Evolutionary conservation across 2,888 invertebrate species (phyloP).

Genomic region (Halictus ligatus): DNA sequence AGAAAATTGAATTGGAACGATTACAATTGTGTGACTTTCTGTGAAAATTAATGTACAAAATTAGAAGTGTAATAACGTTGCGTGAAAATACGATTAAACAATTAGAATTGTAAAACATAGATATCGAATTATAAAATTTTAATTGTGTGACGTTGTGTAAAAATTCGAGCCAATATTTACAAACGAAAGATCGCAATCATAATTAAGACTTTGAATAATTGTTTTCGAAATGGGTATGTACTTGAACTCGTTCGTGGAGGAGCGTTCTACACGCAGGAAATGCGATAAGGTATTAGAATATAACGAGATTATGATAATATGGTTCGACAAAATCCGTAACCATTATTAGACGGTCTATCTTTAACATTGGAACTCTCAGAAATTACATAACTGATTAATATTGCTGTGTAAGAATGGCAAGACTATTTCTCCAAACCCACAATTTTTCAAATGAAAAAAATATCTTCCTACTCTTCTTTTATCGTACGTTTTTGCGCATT

Average conservation of each 20-base stretch:
- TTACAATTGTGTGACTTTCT: neutral
- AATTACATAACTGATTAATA: neutral
- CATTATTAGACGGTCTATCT: neutral
- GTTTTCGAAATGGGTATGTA: slow-evolving; percentile 44
- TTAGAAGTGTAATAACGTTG: neutral
- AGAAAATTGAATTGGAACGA: neutral
- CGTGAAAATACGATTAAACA: no score
- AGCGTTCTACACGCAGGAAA: slow-evolving; percentile 13
- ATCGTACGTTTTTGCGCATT: neutral
- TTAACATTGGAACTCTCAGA: neutral
- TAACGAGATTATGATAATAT: neutral
- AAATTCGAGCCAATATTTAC: neutral
- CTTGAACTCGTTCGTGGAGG: slow-evolving; percentile 15
- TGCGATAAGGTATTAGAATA: slow-evolving; percentile 27
- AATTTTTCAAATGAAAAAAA: neutral
- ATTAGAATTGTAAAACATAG: no score
- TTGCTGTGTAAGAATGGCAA: neutral
- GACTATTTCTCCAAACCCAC: no score
- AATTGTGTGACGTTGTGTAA: neutral
- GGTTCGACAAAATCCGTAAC: neutral
- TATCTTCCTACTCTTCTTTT: neutral
- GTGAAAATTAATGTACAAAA: neutral
- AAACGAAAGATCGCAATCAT: no score
- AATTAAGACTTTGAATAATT: neutral
- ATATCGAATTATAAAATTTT: neutral